Conservation (phyloP, 1,140 invertebrate species). For the Kradibia gibbosae region DNA sequence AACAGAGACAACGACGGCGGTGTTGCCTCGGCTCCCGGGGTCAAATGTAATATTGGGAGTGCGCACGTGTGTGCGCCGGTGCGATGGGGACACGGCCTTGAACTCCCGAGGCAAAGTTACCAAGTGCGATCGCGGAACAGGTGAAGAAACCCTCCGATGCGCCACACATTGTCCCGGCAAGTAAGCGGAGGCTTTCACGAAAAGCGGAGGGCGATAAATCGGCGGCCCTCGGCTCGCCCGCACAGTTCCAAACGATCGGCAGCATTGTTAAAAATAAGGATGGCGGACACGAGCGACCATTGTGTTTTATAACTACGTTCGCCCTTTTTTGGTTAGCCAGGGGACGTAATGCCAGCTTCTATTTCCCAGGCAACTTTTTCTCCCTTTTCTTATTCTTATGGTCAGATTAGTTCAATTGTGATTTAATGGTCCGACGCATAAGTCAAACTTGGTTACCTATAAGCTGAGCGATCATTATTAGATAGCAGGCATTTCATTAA, state of each 20-base stretch:
- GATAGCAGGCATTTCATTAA: too few species aligned
- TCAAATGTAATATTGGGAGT: not conserved
- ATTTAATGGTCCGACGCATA: too few species aligned
- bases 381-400: too few species aligned
- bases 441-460: too few species aligned
- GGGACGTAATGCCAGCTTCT: too few species aligned
- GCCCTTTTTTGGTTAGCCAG: not conserved
- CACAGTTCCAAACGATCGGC: not conserved
- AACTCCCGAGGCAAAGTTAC: conserved; percentile 36
- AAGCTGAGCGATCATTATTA: too few species aligned
- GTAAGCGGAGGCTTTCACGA: not conserved
- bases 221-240: not conserved
- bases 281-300: not conserved
- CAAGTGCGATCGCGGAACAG: conserved; percentile 40
- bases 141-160: conserved; percentile 35
- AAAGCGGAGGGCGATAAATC: not conserved
- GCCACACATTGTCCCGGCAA: not conserved
- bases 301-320: too few species aligned
- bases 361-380: too few species aligned
- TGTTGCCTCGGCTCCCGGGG: not conserved
- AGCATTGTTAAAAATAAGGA: not conserved
- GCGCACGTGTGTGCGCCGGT: not conserved
- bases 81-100: conserved; percentile 21
- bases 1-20: too few species aligned
- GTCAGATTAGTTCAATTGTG: too few species aligned